Evolutionary conservation across 1,140 invertebrate species (phyloP).

Genomic region (Aphaenogaster ashmeadi): DNA sequence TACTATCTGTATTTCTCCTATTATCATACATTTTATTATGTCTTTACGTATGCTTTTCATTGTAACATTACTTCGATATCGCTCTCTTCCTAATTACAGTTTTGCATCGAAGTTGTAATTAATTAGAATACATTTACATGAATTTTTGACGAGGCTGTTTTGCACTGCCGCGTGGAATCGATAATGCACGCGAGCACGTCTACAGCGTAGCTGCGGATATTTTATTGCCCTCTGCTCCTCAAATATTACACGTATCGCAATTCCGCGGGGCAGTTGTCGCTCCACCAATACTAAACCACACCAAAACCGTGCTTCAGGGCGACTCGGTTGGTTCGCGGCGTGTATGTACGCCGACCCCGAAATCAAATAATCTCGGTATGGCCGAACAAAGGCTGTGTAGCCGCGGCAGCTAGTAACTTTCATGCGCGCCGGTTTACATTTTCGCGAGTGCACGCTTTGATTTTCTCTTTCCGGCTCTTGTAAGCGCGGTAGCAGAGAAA

Average conservation of each 20-base stretch:
- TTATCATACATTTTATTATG: neutral
- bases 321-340: conserved; percentile 32
- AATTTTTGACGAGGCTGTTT: neutral
- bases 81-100: neutral
- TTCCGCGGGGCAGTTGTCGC: conserved; percentile 22
- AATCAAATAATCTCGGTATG: conserved; percentile 71
- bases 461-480: neutral
- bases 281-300: conserved; percentile 48
- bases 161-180: neutral
- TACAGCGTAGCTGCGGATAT: neutral
- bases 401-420: conserved; percentile 52
- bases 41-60: neutral
- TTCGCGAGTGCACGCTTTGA: conserved; percentile 32
- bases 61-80: neutral
- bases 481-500: neutral
- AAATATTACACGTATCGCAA: conserved; percentile 14
- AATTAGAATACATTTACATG: conserved; percentile 4
- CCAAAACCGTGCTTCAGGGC: conserved; percentile 20
- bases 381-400: conserved; percentile 39
- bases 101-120: neutral
- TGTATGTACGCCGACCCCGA: conserved; percentile 56
- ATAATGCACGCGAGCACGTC: neutral
- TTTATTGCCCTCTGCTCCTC: conserved; percentile 6
- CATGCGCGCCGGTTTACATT: conserved; percentile 51
- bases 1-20: conserved; percentile 32